Evolutionary conservation across 2,797 vertebrate species (phyloP), one percentile per base, ranked within the genome.

Genomic region (Syngnathus acus): DNA sequence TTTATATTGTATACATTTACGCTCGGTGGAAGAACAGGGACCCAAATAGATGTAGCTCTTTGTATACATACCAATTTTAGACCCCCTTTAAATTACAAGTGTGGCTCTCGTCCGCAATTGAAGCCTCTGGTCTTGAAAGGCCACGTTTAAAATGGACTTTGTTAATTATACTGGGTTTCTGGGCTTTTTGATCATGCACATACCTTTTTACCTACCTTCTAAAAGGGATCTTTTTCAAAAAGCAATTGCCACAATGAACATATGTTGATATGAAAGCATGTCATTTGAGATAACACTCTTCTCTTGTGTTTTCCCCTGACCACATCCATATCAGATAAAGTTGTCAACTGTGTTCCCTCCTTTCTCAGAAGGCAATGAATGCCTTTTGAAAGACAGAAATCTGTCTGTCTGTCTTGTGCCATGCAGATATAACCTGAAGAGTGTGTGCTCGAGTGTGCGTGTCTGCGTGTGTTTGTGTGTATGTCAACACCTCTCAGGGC

Each of bases 321-420:
- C 87, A 85, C 78, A 87, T 92, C 88, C 91, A 91, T 89, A 91
- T 92, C 89, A 89, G 85, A 89, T 84, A 67, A 70, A 82, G 83
- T 83, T 87, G 88, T 89, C 87, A 88, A 73, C 66, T 68, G 67
- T 67, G 68, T 78, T 71, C 76, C 79, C 74, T 78, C 74, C 57
- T 63, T 77, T 70, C 61, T 21, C 19, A 40, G 26, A 72, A 78
- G 67, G 68, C 70, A 47, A 64, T 67, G 76, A 74, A 80, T 76
- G 26, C 40, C 16, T 58, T 55, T 72, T 78, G 81, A 84, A 76
- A 77, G 85, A 86, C 76, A 75, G 51, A 2, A 13, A 13, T 45
- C 4, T 45, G 11, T 45, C 43, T 8, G 53, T 26, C 26, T 26
- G 26, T 26, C 61, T 67, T 74, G 62, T 75, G 72, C 66, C 70